Base-by-base conservation (phyloP, 2,113 vertebrate genomes). In the Motacilla tschutschensis region DNA sequence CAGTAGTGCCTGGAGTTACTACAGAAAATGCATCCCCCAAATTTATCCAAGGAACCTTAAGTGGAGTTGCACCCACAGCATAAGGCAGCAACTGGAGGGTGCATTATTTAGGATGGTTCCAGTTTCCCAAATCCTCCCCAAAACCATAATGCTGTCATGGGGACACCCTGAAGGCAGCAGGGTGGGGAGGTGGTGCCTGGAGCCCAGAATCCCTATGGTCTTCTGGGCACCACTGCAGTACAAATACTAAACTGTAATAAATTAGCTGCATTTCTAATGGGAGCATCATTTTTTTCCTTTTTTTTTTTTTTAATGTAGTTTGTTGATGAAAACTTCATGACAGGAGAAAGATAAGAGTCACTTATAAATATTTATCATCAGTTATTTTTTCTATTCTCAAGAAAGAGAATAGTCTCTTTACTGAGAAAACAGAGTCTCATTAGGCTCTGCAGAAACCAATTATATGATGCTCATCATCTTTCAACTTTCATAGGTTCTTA, bases 361-460 rank as follows among this genome's bases (percentile, higher is more conserved):
- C n/a, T 80, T 74, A 95, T 87, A 93, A 93, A 93, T 93, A 93
- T 88, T 91, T 88, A 87, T 84, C 64, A 85, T 54, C 25, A 41
- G 14, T 85, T 85, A 86, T 79, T 87, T 63, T 81, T 88, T 76
- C 60, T 74, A n/a, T 88, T 85, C 79, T 90, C 76, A 80, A 74
- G 79, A 85, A 94, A 89, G 66, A 90, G 63, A 84, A 91, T 90
- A 60, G 40, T 91, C 57, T 91, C 47, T 76, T 86, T 76, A 84
- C 69, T 29, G 25, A 82, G 86, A 86, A 86, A 88, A 81, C 0
- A 48, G 53, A 82, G 62, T 67, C 92, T 90, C 88, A 90, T 93
- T 93, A 88, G 76, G 54, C 67, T 72, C 64, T 77, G 48, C 88
- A 83, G 67, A 94, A 86, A 82, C 51, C 64, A 90, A 92, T 91